These are phyloP conservation scores for Gonocerus acuteangulatus DNA, from an alignment of 2,888 invertebrate species.

Conservation along the genomic window DNA sequence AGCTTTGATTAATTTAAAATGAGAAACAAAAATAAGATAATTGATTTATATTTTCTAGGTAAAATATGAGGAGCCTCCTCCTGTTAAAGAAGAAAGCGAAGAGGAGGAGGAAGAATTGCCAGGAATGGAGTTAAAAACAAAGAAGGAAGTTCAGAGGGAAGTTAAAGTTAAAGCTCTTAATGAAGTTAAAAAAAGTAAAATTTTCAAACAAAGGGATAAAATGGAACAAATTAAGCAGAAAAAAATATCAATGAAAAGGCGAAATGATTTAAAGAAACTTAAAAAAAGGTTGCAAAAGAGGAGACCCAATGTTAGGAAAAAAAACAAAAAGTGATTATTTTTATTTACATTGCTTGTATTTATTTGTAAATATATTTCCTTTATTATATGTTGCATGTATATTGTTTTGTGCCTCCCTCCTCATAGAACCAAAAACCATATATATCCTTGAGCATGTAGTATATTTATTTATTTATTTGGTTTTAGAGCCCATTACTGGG, in stretches of 20 bases:
- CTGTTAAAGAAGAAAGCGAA: slow-evolving; percentile 34
- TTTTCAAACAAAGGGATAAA: slow-evolving; percentile 65
- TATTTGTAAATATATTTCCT: no score
- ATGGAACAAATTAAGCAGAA: slow-evolving; percentile 50
- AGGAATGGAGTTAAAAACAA: slow-evolving; percentile 51
- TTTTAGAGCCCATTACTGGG: no score
- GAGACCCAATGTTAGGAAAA: slow-evolving; percentile 10
- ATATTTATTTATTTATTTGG: no score
- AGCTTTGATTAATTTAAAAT: no score
- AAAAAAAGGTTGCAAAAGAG: slow-evolving; percentile 30
- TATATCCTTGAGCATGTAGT: no score
- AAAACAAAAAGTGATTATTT: slow-evolving; percentile 8
- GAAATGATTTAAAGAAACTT: slow-evolving; percentile 36
- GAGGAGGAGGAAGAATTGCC: slow-evolving; percentile 40
- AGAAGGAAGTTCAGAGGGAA: slow-evolving; percentile 62
- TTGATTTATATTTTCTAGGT: slow-evolving; percentile 37
- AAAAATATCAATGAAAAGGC: slow-evolving; percentile 53
- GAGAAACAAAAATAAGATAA: no score
- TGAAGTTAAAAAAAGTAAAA: slow-evolving; percentile 67
- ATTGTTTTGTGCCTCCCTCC: no score
- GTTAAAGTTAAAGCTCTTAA: slow-evolving; percentile 64
- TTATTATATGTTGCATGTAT: no score
- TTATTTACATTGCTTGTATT: neutral
- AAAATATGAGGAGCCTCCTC: slow-evolving; percentile 38
- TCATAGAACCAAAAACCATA: no score